phyloP scores from a whole-genome alignment of 2,888 invertebrate species.

The Stratiomys singularior region DNA sequence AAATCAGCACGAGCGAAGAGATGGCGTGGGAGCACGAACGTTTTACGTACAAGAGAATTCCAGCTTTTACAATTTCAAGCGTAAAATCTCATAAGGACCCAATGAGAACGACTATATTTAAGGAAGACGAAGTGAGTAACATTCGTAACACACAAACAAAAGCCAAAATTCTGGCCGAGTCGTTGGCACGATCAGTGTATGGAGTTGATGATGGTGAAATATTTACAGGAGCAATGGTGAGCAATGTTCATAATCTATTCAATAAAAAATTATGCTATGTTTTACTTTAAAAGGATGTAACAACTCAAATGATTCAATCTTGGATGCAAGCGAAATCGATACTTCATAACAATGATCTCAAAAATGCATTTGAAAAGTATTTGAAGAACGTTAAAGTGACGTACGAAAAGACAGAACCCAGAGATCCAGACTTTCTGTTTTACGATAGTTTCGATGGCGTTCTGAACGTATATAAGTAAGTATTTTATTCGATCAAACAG shows the following conservation, averaged over 20 bases:
- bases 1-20: slow-evolving; percentile 95
- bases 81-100: slow-evolving; percentile 67
- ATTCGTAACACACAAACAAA: slow-evolving; percentile 66
- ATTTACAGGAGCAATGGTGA: slow-evolving; percentile 81
- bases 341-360: slow-evolving; percentile 75
- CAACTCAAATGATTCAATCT: slow-evolving; percentile 75
- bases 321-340: slow-evolving; percentile 81
- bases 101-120: slow-evolving; percentile 62
- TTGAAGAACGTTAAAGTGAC: slow-evolving; percentile 80
- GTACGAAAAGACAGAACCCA: slow-evolving; percentile 77
- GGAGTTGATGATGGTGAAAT: slow-evolving; percentile 75
- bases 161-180: slow-evolving; percentile 81
- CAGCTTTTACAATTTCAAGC: slow-evolving; percentile 91
- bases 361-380: slow-evolving; percentile 78
- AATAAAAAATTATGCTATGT: slow-evolving; percentile 24
- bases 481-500: slow-evolving; percentile 40
- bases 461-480: slow-evolving; percentile 88
- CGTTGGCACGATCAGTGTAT: slow-evolving; percentile 84
- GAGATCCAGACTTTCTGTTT: slow-evolving; percentile 93
- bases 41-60: slow-evolving; percentile 90
- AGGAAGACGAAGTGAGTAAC: slow-evolving; percentile 57
- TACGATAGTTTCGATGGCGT: slow-evolving; percentile 84
- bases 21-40: slow-evolving; percentile 98
- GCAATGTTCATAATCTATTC: slow-evolving; percentile 55
- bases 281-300: slow-evolving; percentile 72